phyloP scores from a whole-genome alignment of 2,797 vertebrate genomes.

The Tauraco hartlaubi region DNA sequence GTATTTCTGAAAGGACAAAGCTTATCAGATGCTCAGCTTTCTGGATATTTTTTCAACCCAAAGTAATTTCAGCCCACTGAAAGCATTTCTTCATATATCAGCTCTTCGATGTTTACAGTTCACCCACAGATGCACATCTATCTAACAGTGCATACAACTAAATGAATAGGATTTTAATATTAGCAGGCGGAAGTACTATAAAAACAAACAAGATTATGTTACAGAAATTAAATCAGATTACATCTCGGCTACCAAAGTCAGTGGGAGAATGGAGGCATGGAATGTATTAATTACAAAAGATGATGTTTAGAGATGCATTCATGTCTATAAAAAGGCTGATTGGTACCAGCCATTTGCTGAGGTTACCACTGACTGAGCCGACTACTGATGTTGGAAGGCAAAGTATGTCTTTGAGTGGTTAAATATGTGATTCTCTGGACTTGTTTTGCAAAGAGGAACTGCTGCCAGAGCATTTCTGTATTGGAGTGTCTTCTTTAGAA shows the following conservation, averaged over 20 bases:
- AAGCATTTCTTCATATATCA: background rate
- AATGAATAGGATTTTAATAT: slow-evolving; percentile 63
- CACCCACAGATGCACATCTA: background rate
- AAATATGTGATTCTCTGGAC: background rate
- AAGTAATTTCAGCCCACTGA: background rate
- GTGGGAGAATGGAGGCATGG: background rate
- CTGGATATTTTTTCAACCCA: background rate
- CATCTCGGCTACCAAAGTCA: slow-evolving; percentile 18
- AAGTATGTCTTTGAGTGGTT: background rate
- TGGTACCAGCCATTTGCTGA: background rate
- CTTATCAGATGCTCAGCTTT: background rate
- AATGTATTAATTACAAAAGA: slow-evolving; percentile 29
- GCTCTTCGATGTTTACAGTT: background rate
- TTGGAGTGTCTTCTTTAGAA: background rate
- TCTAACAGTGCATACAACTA: background rate
- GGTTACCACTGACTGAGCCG: background rate
- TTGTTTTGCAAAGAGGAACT: background rate
- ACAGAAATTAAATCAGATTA: slow-evolving; percentile 48
- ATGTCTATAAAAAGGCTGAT: background rate
- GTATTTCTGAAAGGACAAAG: background rate
- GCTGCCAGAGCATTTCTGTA: background rate
- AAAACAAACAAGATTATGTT: slow-evolving; percentile 53
- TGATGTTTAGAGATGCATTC: background rate
- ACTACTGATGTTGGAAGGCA: background rate
- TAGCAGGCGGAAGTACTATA: slow-evolving; percentile 29